Base-by-base conservation (phyloP, 2,888 invertebrate genomes). In the Quadriops clusia region DNA sequence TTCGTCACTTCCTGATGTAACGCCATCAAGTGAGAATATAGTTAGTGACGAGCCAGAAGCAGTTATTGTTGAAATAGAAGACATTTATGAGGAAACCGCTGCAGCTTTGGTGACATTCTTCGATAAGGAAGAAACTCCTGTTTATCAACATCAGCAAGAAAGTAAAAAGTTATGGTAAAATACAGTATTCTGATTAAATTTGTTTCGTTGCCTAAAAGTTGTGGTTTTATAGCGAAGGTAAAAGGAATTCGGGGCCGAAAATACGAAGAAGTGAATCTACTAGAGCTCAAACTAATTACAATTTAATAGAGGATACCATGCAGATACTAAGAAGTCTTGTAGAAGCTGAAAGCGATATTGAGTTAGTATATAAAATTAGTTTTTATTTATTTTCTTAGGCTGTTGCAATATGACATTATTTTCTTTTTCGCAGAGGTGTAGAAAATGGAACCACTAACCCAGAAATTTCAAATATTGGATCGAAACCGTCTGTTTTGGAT, bases 11-110 rank as follows among this genome's bases (percentile, higher is more conserved):
- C 60, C 51, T 3, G 51, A 53, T 38, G 43, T 46, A 43, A 36
- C 45, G 41, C n/a, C 32, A 23, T 33, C 34, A 11, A 17, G 32
- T 36, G 43, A 54, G 40, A 44, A 49, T 39, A 27, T 48, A 8
- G 42, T 43, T 23, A 33, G 40, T 3, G 58, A 67, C 28, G 69
- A 73, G 22, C 79, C 82, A 0, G 80, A 79, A 43, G 84, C 84
- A 1, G 70, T 84, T 2, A 70, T 84, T 34, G 81, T 84, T 0
- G 84, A 84, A 51, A 76, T 85, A 3, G 84, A 84, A 54, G 83
- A 80, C 43, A 78, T 81, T 32, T 77, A 80, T 31, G 73, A 80
- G 24, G 83, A 83, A 58, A 82, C 82, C 1, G 81, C 82, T 1
- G 77, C 80, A 5, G 77, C 80, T 0, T 59, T 84, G 31, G 61